phyloP scores from a whole-genome alignment of 2,797 vertebrate genomes.

The Apogon hyalosoma region DNA sequence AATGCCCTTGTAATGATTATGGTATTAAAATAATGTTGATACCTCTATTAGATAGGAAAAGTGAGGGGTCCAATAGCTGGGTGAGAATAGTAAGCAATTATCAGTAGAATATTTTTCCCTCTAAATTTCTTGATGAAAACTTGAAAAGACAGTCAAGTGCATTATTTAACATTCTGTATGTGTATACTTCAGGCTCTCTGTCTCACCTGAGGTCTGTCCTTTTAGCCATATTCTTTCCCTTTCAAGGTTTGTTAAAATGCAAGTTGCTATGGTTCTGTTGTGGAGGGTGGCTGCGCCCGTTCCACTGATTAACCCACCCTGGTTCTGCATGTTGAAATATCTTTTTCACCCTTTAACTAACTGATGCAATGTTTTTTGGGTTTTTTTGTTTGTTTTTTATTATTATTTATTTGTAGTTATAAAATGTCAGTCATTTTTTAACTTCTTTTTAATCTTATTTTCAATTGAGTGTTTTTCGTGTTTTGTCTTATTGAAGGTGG shows the following conservation, averaged over 20 bases:
- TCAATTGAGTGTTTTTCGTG: slow-evolving; percentile 15
- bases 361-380: slow-evolving; percentile 43
- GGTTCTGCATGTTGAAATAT: slow-evolving; percentile 85
- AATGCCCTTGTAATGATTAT: no score
- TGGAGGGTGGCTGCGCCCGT: slow-evolving; percentile 63
- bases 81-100: no score
- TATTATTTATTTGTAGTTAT: slow-evolving; percentile 6
- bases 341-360: slow-evolving; percentile 85
- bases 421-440: slow-evolving; percentile 1
- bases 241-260: slow-evolving; percentile 58
- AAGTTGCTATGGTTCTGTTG: slow-evolving; percentile 63
- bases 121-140: slow-evolving; percentile 1
- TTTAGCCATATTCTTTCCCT: slow-evolving; percentile 52
- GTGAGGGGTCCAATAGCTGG: no score
- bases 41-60: no score
- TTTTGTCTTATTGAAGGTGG: slow-evolving; percentile 83
- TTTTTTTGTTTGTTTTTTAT: no score
- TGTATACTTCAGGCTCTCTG: slow-evolving; percentile 65
- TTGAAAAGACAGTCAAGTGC: slow-evolving; percentile 48
- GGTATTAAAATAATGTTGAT: no score
- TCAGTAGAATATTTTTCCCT: no score
- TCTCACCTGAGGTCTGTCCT: slow-evolving; percentile 59
- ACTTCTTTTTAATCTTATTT: not conserved
- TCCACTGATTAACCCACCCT: slow-evolving; percentile 83
- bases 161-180: slow-evolving; percentile 5